Percentiles rank a stretch among this genome's conserved stretches.
Conservation (phyloP, 1,140 invertebrate genomes). For the Planococcus citri region DNA sequence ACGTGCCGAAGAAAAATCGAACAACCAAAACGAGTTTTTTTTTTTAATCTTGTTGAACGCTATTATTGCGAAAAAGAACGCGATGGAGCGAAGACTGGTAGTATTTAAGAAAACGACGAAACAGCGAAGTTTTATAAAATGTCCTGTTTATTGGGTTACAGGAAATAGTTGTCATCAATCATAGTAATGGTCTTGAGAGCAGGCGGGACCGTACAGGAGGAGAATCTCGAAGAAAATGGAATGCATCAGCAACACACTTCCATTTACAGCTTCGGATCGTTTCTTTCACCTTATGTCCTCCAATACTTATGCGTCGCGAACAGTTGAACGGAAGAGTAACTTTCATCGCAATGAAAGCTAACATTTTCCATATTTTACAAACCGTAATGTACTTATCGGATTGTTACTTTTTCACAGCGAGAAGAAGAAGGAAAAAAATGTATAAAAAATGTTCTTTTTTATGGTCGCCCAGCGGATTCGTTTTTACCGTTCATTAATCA, state of each 20-base stretch:
- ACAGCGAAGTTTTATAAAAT: conserved; percentile 12
- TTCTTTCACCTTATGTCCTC: conserved; percentile 19
- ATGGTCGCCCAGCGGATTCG: neutral
- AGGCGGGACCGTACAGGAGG: too few species aligned
- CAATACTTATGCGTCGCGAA: conserved; percentile 12
- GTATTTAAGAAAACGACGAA: neutral
- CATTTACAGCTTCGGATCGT: conserved; percentile 14
- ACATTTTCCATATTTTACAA: conserved; percentile 15
- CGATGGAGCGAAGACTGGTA: neutral
- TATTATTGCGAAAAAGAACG: neutral
- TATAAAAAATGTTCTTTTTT: neutral
- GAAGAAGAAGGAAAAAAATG: too few species aligned
- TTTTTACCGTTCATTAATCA: conserved; percentile 4
- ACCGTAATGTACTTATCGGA: conserved; percentile 14
- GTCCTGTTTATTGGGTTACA: conserved; percentile 16
- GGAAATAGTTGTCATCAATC: conserved; percentile 19
- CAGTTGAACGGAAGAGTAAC: conserved; percentile 4
- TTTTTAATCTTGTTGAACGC: neutral
- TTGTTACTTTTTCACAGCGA: neutral
- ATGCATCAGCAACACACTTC: conserved; percentile 18
- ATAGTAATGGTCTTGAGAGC: conserved; percentile 10
- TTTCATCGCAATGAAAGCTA: conserved; percentile 2
- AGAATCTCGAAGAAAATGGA: conserved; percentile 15
- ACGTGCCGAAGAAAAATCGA: too few species aligned
- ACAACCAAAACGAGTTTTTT: neutral